A percentile compares a stretch with the other conserved stretches of the same genome.
Conservation (phyloP, 1,140 invertebrate species). For the Stegodyphus dumicola region DNA sequence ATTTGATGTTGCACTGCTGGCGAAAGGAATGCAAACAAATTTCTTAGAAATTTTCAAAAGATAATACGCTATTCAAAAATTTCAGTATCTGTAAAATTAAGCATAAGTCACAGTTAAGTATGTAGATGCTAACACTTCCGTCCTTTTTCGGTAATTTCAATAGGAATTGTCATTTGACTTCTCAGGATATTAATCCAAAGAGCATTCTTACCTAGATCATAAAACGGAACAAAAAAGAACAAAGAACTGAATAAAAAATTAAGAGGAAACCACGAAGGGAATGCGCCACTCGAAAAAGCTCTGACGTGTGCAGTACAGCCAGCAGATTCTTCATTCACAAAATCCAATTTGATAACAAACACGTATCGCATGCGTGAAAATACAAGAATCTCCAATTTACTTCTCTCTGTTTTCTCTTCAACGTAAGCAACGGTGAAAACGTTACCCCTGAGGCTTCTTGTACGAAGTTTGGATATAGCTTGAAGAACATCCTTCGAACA, state of each 20-base stretch:
- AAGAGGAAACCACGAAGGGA: constrained; percentile 47
- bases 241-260: constrained; percentile 49
- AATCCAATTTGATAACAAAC: constrained; percentile 35
- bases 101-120: background rate
- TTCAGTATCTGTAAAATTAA: background rate
- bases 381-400: constrained; percentile 45
- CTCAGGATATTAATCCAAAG: constrained; percentile 32
- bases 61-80: background rate
- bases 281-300: constrained; percentile 41
- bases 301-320: constrained; percentile 24
- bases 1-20: too few species aligned
- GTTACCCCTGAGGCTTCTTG: constrained; percentile 22
- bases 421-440: constrained; percentile 42
- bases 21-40: too few species aligned
- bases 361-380: constrained; percentile 26
- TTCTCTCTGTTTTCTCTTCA: constrained; percentile 42
- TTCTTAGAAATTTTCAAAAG: background rate
- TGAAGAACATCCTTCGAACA: constrained; percentile 52
- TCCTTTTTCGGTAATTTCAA: constrained; percentile 38
- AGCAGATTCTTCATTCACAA: constrained; percentile 32
- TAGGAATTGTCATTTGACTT: constrained; percentile 47
- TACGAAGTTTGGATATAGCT: constrained; percentile 18
- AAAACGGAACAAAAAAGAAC: constrained; percentile 49
- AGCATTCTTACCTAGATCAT: constrained; percentile 31
- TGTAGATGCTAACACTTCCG: constrained; percentile 10